Evolutionary conservation across 1,140 invertebrate species (phyloP).

Genomic region (Rhopalosiphum maidis): DNA sequence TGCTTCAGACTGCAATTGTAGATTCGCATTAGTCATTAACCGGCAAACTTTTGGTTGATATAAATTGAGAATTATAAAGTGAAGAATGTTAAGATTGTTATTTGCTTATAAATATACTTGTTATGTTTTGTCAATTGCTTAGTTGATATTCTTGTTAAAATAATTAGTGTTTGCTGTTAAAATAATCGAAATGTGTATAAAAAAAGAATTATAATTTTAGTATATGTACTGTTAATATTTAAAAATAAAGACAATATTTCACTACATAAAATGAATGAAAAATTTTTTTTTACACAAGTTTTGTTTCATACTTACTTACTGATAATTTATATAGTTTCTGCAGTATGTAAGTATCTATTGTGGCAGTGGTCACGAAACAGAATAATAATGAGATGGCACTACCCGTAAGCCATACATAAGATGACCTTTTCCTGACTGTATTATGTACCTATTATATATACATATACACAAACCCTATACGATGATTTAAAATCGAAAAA

Average conservation of each 20-base stretch:
- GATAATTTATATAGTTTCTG: not conserved
- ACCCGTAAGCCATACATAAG: not conserved
- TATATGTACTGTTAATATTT: not conserved
- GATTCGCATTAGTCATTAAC: not conserved
- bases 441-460: not conserved
- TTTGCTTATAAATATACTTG: not conserved
- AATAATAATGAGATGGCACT: not conserved
- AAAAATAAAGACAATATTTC: not conserved
- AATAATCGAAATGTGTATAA: not conserved
- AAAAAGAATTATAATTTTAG: not conserved
- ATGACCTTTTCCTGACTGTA: not conserved
- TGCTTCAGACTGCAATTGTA: not conserved
- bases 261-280: not conserved
- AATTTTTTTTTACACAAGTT: not conserved
- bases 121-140: not conserved
- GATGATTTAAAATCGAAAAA: not conserved
- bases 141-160: not conserved
- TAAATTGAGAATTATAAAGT: not conserved
- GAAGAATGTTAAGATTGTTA: not conserved
- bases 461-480: not conserved
- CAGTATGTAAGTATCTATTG: not conserved
- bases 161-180: not conserved
- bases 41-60: not conserved
- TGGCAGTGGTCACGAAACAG: not conserved
- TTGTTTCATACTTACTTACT: not conserved